A percentile compares a stretch with the other conserved stretches of the same genome.
These are phyloP conservation scores for Corydoras sp. DNA, from an alignment of 2,113 vertebrate genomes.

Conservation along the genomic window DNA sequence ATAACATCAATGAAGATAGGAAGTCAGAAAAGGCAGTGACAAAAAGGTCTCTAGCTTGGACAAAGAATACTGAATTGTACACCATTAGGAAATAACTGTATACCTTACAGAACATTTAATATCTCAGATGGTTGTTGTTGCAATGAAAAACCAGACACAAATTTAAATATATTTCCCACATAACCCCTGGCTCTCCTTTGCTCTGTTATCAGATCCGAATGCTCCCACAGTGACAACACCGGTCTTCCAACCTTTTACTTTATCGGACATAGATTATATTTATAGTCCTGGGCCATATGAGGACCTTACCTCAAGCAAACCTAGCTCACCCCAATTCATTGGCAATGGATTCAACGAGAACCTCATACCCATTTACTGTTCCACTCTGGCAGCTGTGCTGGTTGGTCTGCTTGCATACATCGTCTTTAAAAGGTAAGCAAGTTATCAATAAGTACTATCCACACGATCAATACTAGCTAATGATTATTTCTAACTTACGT, in stretches of 20 bases:
- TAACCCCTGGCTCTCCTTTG: conserved; percentile 2
- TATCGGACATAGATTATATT: conserved; percentile 30
- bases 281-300: conserved; percentile 51
- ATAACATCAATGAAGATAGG: conserved; percentile 55
- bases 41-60: conserved; percentile 9
- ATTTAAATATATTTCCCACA: neutral
- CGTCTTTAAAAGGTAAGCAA: conserved; percentile 84
- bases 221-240: conserved; percentile 41
- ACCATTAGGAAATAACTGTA: neutral
- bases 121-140: neutral
- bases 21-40: conserved; percentile 17
- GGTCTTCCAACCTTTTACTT: conserved; percentile 39
- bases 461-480: too few species aligned
- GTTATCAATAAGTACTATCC: too few species aligned
- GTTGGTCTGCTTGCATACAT: conserved; percentile 90
- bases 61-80: neutral
- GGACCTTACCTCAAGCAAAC: conserved; percentile 70
- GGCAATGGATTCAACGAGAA: conserved; percentile 77
- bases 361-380: conserved; percentile 97
- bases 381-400: conserved; percentile 90
- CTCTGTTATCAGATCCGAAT: conserved; percentile 54
- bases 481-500: too few species aligned
- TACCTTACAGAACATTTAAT: neutral
- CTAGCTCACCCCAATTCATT: conserved; percentile 76
- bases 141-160: neutral